A percentile compares a stretch with the other conserved stretches of the same genome.
Evolutionary conservation across 2,888 invertebrate species (phyloP).

Genomic region (Conus canariensis): DNA sequence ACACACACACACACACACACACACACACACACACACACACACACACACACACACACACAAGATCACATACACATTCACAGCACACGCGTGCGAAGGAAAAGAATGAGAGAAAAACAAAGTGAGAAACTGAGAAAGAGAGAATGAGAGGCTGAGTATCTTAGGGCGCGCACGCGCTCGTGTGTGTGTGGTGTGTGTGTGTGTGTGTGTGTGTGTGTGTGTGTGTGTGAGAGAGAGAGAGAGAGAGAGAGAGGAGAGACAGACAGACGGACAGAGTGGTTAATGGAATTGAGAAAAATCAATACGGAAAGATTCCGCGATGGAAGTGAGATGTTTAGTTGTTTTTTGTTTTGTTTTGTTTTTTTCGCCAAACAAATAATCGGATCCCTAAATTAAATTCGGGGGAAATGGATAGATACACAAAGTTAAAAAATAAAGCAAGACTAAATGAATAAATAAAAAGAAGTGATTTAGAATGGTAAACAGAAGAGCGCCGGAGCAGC

Average conservation of each 20-base stretch:
- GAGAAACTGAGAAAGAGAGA: not conserved
- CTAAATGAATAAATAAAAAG: not conserved
- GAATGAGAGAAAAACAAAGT: not conserved
- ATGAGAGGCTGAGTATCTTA: not conserved
- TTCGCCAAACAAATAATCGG: not conserved
- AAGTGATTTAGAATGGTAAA: not conserved
- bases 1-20: not conserved
- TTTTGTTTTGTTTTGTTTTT: not conserved
- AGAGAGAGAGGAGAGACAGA: not conserved
- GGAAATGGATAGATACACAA: not conserved
- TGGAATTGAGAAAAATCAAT: not conserved
- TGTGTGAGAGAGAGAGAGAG: not conserved
- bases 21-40: not conserved
- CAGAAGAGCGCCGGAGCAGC: too few species aligned
- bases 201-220: not conserved
- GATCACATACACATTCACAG: not conserved
- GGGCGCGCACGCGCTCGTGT: not conserved
- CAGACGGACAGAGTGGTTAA: not conserved
- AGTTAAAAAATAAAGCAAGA: not conserved
- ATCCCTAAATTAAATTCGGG: not conserved
- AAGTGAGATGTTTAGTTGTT: not conserved
- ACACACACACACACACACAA: not conserved
- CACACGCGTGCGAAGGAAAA: not conserved
- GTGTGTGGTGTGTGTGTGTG: not conserved
- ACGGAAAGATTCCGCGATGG: not conserved